A percentile compares a stretch with the other conserved stretches of the same genome.
Conservation (phyloP, 2,888 invertebrate genomes). For the Drosophila robusta region DNA sequence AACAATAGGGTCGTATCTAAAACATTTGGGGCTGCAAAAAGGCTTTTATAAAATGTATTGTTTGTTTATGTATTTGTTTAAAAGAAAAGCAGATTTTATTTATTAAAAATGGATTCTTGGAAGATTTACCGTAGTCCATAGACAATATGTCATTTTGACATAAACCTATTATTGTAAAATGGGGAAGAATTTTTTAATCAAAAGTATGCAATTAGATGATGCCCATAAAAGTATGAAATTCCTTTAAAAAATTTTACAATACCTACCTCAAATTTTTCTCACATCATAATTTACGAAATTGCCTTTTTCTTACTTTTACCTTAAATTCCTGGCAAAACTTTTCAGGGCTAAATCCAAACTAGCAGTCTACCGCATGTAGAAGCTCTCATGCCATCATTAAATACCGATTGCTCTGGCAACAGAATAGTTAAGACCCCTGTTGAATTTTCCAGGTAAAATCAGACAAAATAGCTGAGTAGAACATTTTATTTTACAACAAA, state of each 20-base stretch:
- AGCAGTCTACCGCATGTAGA: slow-evolving; percentile 5
- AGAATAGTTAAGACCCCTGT: slow-evolving; percentile 50
- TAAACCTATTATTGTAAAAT: too few species aligned
- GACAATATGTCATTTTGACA: too few species aligned
- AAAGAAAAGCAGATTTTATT: too few species aligned
- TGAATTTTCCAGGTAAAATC: slow-evolving; percentile 45
- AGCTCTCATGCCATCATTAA: slow-evolving; percentile 20
- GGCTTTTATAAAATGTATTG: too few species aligned
- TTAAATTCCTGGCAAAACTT: slow-evolving; percentile 17
- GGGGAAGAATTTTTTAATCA: background rate
- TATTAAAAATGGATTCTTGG: too few species aligned
- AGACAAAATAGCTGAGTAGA: slow-evolving; percentile 35
- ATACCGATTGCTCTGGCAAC: slow-evolving; percentile 49
- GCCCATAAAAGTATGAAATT: background rate
- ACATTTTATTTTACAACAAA: slow-evolving; percentile 36
- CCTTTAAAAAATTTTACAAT: background rate
- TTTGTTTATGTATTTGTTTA: too few species aligned
- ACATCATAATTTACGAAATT: slow-evolving; percentile 7
- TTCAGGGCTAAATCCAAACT: slow-evolving; percentile 10
- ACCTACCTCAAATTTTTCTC: background rate
- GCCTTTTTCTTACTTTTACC: slow-evolving; percentile 3
- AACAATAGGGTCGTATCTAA: too few species aligned
- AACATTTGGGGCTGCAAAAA: too few species aligned
- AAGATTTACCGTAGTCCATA: too few species aligned
- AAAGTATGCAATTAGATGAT: background rate